Evolutionary conservation across 2,888 invertebrate species (phyloP), one percentile per base, ranked within the genome.

Genomic region (Oxyteleia sp.): DNA sequence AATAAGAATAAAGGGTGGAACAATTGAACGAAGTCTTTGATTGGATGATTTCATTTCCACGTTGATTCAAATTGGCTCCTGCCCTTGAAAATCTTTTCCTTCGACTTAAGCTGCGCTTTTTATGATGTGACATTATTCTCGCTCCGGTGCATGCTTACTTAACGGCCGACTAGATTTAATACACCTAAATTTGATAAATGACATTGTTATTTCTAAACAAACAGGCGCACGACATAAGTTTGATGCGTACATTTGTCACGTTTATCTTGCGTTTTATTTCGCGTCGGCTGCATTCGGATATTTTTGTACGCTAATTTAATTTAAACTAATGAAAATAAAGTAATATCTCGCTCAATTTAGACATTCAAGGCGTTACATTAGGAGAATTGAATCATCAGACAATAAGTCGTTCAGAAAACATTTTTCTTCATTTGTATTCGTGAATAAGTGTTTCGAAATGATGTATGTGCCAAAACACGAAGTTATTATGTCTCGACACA

Each of bases 11-110:
- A 82, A 68, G 85, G 85, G 72, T 83, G 84, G 78, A 75, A 87
- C 87, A 88, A 89, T 88, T 87, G 87, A 81, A 75, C 69, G 49
- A 79, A 79, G 78, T 81, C 80, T 87, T 84, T 88, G 84, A 89
- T 89, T 89, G 87, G 84, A 88, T 88, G 86, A 87, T 90, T 88
- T 85, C 74, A 85, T 61, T 86, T 81, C 84, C 82, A 59, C 86
- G 71, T 78, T 83, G 79, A 75, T 47, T 81, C 75, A 85, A 86
- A 88, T 89, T 86, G 76, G 57, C 84, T 82, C 68, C 85, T 85
- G 89, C 68, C 88, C 89, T 88, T 89, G 89, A 86, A 86, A 85
- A 87, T 85, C 80, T 81, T 85, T 86, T 86, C 86, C 86, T 86
- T 74, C 35, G 63, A 75, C 79, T 80, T 71, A 55, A 57, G 53